phyloP scores from a whole-genome alignment of 2,888 invertebrate species.

The Xestia xanthographa region DNA sequence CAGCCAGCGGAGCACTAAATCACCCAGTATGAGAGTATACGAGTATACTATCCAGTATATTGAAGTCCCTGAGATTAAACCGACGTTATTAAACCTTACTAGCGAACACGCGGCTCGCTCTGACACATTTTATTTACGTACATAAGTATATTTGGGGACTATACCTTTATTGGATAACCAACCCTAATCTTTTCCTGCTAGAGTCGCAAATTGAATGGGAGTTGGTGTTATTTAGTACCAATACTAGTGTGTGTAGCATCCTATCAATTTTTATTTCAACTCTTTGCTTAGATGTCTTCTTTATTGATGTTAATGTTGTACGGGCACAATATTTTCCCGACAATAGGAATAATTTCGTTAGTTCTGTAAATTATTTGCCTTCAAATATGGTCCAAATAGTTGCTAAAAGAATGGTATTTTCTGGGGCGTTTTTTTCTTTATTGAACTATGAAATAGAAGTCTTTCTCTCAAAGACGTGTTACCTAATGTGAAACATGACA shows the following conservation, averaged over 20 bases:
- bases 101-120: constrained; percentile 59
- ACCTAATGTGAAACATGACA: too few relatives aligned
- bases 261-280: constrained; percentile 67
- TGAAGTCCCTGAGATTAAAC: constrained; percentile 78
- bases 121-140: constrained; percentile 67
- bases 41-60: constrained; percentile 68
- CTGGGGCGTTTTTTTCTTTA: background rate
- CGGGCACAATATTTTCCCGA: constrained; percentile 48
- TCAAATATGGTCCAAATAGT: background rate
- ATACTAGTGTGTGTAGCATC: constrained; percentile 60
- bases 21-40: constrained; percentile 59
- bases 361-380: constrained; percentile 35
- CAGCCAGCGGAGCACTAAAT: constrained; percentile 58
- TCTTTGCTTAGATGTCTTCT: constrained; percentile 65
- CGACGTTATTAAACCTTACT: constrained; percentile 78
- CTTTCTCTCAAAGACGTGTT: background rate
- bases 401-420: background rate
- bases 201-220: constrained; percentile 38
- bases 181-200: background rate
- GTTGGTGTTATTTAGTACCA: constrained; percentile 47
- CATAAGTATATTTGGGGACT: constrained; percentile 57
- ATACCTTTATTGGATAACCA: constrained; percentile 7
- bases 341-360: constrained; percentile 40
- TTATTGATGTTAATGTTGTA: constrained; percentile 65
- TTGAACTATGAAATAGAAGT: background rate